Conservation (phyloP, 2,888 invertebrate genomes). For the Coecobrya sp. region DNA sequence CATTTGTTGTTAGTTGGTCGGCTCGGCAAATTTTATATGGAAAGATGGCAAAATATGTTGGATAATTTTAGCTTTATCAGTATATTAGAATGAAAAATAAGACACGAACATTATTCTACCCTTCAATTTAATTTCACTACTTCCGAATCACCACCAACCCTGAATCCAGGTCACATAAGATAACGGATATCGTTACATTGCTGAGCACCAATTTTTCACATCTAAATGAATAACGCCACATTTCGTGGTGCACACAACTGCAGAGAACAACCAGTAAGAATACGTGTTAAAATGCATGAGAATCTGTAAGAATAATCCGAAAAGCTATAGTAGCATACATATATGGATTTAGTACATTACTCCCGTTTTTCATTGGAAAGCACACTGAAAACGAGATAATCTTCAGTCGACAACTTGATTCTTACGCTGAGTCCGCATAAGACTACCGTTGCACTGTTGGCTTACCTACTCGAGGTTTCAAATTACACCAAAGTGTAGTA, state of each 20-base stretch:
- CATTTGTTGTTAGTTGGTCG: too few species aligned
- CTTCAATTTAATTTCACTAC: neutral
- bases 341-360: neutral
- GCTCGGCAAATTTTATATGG: neutral
- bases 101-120: too few species aligned
- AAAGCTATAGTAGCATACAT: neutral
- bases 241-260: too few species aligned
- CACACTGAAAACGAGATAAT: neutral
- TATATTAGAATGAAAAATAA: too few species aligned
- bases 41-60: neutral
- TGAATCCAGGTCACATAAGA: constrained; percentile 34
- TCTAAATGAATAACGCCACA: neutral
- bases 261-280: neutral
- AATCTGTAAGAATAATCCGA: neutral
- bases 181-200: neutral
- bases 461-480: constrained; percentile 38
- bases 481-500: constrained; percentile 29
- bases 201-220: neutral
- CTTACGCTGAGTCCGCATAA: neutral
- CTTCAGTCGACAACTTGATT: neutral
- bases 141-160: neutral
- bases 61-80: too few species aligned
- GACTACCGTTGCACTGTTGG: neutral
- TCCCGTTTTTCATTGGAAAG: neutral
- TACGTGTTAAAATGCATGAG: neutral